Evolutionary conservation across 2,113 vertebrate genomes (phyloP), one percentile per base, ranked within the genome.

Genomic region (Chelonoidis abingdonii): DNA sequence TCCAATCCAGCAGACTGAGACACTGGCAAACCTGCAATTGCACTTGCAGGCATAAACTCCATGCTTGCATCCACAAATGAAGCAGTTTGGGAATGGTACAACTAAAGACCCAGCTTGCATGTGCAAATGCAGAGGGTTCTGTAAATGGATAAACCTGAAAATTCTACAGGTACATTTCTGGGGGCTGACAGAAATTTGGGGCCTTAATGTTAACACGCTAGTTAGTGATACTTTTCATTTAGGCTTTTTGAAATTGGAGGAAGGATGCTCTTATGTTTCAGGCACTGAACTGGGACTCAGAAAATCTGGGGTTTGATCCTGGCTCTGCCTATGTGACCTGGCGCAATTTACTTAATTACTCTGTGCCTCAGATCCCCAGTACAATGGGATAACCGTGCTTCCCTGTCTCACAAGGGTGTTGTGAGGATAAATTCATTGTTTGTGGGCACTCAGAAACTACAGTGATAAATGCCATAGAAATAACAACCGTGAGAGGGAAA

Each of bases 101-200:
- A n/a, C 31, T n/a, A n/a, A 17, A 69, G 14, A 17, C 6, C 62
- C 27, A n/a, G 31, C 35, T 69, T 69, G 65, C 14, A 54, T 88
- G 56, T 92, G 69, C 83, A 95, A 86, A 95, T 84, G 83, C 88
- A 95, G 96, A 93, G 92, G 76, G 80, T 47, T 52, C 96, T 94
- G 97, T 90, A 96, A 95, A 96, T 95, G 97, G 88, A 94, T 6
- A 29, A 93, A 88, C 83, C 27, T 3, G 89, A 75, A 93, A 93
- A 92, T 96, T 97, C 93, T 95, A 53, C 17, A 53, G 52, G 52
- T 19, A 53, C 52, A 53, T 53, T 53, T 53, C 52, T 53, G 17
- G 52, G 2, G 52, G 17, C 17, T 19, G 52, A 91, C 76, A 95
- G 82, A 75, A 87, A 57, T 81, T 79, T 4, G 84, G 38, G 14